These are phyloP conservation scores for Paradoxurus hermaphroditus DNA, from an alignment of 2,113 vertebrate species.

Conservation along the genomic window DNA sequence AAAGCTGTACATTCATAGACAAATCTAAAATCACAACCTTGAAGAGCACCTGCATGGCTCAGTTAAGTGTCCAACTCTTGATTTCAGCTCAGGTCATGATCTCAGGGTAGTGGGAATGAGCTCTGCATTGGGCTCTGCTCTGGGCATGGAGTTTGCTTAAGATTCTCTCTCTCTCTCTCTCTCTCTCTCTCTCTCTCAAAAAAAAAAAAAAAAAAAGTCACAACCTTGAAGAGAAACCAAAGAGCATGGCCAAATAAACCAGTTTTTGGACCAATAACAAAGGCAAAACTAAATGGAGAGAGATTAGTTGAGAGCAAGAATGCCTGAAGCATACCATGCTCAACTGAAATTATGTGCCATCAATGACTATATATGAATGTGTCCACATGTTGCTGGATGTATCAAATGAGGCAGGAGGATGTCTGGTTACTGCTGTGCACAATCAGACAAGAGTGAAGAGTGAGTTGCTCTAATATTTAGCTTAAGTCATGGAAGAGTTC, in stretches of 20 bases:
- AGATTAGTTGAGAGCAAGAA: not conserved
- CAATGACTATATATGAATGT: rapidly evolving
- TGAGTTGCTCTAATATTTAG: not conserved
- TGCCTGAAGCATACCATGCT: no score
- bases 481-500: not conserved
- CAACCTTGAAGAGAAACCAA: not conserved
- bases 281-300: not conserved
- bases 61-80: not conserved
- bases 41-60: not conserved
- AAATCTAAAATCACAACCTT: not conserved
- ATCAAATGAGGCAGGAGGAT: not conserved
- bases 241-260: not conserved
- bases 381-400: rapidly evolving
- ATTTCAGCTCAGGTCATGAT: not conserved
- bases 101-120: not conserved
- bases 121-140: not conserved
- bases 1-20: not conserved
- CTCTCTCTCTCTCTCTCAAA: not conserved
- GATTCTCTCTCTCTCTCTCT: not conserved
- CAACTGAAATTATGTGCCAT: not conserved
- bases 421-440: no score
- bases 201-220: not conserved
- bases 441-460: not conserved
- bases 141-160: not conserved
- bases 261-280: not conserved